Evolutionary conservation across 2,113 vertebrate species (phyloP).

Genomic region (Phaethornis superciliosus): DNA sequence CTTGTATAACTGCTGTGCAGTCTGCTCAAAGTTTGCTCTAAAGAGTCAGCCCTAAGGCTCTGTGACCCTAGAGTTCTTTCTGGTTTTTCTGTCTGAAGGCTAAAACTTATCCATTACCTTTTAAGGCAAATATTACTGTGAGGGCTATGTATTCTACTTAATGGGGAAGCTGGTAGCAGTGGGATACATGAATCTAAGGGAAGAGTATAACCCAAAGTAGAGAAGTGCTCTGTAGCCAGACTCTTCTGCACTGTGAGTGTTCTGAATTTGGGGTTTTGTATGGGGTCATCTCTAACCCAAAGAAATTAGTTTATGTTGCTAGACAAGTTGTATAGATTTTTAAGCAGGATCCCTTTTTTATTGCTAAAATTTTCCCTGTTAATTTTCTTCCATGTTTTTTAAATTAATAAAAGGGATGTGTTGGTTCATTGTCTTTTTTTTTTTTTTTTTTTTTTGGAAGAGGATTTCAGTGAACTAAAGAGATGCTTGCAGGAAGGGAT

Average conservation of each 20-base stretch:
- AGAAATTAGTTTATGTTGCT: conserved; percentile 64
- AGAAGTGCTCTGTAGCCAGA: conserved; percentile 63
- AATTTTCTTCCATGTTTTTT: conserved; percentile 48
- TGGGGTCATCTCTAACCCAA: conserved; percentile 63
- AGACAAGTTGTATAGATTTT: conserved; percentile 55
- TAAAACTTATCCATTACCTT: conserved; percentile 40
- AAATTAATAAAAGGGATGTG: conserved; percentile 61
- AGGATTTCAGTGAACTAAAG: background rate
- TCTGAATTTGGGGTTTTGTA: conserved; percentile 58
- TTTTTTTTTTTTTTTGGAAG: conserved; percentile 6
- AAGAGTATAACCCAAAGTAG: conserved; percentile 39
- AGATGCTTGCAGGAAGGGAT: background rate
- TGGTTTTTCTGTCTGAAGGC: conserved; percentile 42
- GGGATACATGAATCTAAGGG: background rate
- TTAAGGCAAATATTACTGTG: conserved; percentile 54
- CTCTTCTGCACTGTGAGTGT: conserved; percentile 60
- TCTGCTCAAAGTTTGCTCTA: conserved; percentile 45
- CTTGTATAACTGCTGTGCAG: conserved; percentile 38
- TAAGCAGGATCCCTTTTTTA: conserved; percentile 63
- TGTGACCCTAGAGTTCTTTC: conserved; percentile 4
- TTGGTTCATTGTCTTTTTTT: conserved; percentile 53
- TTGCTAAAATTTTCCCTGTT: conserved; percentile 44
- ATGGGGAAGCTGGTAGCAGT: background rate
- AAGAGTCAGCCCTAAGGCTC: conserved; percentile 28
- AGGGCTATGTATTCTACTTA: conserved; percentile 34